Evolutionary conservation across 2,888 invertebrate genomes (phyloP).

Genomic region (Amphipoea lucens): DNA sequence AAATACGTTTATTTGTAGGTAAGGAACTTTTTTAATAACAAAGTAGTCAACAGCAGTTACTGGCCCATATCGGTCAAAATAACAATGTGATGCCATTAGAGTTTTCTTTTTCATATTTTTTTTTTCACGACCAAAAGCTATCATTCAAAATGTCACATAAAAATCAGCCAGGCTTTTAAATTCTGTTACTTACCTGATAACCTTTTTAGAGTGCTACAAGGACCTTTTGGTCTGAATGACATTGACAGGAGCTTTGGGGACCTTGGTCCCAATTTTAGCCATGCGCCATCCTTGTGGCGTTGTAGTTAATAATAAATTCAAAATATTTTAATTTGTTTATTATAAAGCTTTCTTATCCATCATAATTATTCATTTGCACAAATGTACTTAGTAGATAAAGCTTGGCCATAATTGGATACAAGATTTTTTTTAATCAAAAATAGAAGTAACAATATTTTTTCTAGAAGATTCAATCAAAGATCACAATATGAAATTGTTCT

Average conservation of each 20-base stretch:
- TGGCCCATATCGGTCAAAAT: background rate
- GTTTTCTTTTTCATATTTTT: background rate
- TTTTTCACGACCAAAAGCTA: background rate
- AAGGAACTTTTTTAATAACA: background rate
- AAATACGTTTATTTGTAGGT: too few relatives aligned
- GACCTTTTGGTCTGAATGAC: background rate
- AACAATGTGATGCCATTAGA: conserved; percentile 1
- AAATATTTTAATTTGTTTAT: too few relatives aligned
- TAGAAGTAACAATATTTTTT: background rate
- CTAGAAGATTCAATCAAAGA: background rate
- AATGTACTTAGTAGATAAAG: background rate
- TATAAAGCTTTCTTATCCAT: background rate
- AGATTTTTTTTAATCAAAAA: background rate
- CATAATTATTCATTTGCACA: background rate
- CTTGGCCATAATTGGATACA: background rate
- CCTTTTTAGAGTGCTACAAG: background rate
- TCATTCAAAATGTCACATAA: background rate
- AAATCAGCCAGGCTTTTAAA: background rate
- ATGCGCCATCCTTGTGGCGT: background rate
- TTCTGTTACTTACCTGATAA: background rate
- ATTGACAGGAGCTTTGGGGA: background rate
- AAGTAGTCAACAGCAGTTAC: background rate
- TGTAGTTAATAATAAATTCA: background rate
- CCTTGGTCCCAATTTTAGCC: background rate
- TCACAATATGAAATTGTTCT: background rate